Evolutionary conservation across 2,797 vertebrate genomes (phyloP).

Genomic region (Peromyscus nudipes): DNA sequence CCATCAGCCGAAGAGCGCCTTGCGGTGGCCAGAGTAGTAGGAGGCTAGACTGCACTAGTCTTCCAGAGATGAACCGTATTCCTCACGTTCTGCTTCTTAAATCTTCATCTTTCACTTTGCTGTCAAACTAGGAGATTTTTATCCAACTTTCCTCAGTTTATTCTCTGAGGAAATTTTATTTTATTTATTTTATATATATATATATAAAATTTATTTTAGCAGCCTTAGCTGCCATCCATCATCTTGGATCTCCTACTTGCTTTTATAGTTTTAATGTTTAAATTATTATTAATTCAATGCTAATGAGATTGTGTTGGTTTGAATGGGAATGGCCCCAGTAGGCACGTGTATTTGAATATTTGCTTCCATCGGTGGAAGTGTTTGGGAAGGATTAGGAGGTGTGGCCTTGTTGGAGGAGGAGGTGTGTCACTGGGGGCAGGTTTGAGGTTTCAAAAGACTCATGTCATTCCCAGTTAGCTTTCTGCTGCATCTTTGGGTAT

Average conservation of each 20-base stretch:
- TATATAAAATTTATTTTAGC: no score
- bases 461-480: neutral
- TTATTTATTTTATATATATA: no score
- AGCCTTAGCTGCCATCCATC: neutral
- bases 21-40: neutral
- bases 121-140: neutral
- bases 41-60: neutral
- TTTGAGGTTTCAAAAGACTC: neutral
- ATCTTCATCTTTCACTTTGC: neutral
- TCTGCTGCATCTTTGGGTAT: neutral
- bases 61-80: neutral
- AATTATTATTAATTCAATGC: neutral
- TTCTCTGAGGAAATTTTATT: no score
- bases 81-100: neutral
- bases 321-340: neutral
- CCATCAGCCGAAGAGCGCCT: neutral
- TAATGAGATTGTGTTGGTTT: neutral
- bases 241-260: neutral
- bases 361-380: neutral
- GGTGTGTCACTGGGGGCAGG: neutral
- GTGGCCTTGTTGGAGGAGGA: neutral
- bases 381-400: neutral
- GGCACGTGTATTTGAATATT: neutral
- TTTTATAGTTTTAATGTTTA: neutral
- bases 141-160: neutral